A percentile compares a stretch with the other conserved stretches of the same genome.
These are phyloP conservation scores for Cryptoleucopteryx plumbea DNA, from an alignment of 2,113 vertebrate species.

Conservation along the genomic window DNA sequence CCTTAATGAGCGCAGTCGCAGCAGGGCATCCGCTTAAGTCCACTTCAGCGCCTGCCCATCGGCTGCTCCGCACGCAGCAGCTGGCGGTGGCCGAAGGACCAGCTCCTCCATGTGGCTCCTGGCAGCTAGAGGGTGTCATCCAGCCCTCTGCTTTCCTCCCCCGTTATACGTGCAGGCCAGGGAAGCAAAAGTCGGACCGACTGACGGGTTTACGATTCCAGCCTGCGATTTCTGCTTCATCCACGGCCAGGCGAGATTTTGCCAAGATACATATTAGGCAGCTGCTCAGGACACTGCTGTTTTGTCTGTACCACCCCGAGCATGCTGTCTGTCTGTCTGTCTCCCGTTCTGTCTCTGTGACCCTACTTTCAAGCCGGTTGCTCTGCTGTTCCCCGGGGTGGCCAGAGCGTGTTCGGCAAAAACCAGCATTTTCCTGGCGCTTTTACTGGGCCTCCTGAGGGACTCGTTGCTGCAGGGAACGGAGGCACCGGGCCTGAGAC, in stretches of 20 bases:
- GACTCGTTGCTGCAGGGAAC: rapidly evolving
- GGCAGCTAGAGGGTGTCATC: background rate
- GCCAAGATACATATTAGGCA: constrained; percentile 22
- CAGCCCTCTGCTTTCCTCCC: background rate
- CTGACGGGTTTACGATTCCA: background rate
- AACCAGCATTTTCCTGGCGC: background rate
- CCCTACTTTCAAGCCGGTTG: rapidly evolving
- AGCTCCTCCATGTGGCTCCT: background rate
- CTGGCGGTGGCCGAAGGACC: background rate
- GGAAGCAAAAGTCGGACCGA: background rate
- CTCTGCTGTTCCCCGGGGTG: background rate
- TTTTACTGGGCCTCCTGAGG: background rate
- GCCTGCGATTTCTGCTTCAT: background rate
- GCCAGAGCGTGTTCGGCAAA: rapidly evolving
- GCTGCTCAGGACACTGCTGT: constrained; percentile 26
- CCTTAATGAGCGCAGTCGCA: background rate
- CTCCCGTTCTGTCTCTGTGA: rapidly evolving
- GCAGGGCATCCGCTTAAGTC: background rate
- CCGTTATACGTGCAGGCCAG: background rate
- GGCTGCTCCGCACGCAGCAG: background rate
- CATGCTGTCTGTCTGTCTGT: background rate
- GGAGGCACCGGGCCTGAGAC: rapidly evolving
- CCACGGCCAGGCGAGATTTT: background rate
- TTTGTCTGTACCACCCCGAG: background rate
- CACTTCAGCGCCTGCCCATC: background rate